Base-by-base conservation (phyloP, 1,140 invertebrate species). In the Ericerus pela region DNA sequence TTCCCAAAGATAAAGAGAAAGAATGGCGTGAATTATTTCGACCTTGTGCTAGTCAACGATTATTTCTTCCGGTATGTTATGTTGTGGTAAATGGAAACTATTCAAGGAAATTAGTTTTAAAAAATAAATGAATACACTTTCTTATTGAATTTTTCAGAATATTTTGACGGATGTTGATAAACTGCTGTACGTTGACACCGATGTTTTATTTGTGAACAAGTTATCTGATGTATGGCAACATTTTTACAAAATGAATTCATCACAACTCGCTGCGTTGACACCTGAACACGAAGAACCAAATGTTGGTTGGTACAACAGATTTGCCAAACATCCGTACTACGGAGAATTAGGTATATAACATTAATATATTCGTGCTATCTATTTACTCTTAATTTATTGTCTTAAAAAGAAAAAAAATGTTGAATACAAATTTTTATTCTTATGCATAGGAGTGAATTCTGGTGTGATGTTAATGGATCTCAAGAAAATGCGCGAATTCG, bases 401-500 rank as follows among this genome's bases (percentile, higher is more conserved):
- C 54, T 6, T 29, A 27, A 16, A 29, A 52, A 20, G 16, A 10
- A 14, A 28, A 18, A 53, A 26, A 16, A 11, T 43, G n/a, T 30
- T 47, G 30, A 16, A 55, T 29, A 27, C 31, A 33, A 10, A 33
- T 33, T 33, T 33, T 33, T n/a, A 31, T 51, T 53, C 43, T 54
- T 54, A 8, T 54, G 4, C 0, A 62, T 73, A 80, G 92, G 93
- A 59, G 78, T 96, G 0, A 96, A 96, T 72, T 94, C 91, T 36
- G 93, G 93, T 47, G 91, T 96, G 0, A 96, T 96, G 91, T 68
- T 96, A 24, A 96, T 96, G 92, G 95, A 96, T 71, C 73, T 96
- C 22, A 95, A 90, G 1, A 76, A 87, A 63, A 88, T 96, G 84
- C 73, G 91, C 62, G 66, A 77, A 47, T 88, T 92, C 63, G 74